Conservation (phyloP, 2,888 invertebrate species). For the Trachelus stipa region DNA sequence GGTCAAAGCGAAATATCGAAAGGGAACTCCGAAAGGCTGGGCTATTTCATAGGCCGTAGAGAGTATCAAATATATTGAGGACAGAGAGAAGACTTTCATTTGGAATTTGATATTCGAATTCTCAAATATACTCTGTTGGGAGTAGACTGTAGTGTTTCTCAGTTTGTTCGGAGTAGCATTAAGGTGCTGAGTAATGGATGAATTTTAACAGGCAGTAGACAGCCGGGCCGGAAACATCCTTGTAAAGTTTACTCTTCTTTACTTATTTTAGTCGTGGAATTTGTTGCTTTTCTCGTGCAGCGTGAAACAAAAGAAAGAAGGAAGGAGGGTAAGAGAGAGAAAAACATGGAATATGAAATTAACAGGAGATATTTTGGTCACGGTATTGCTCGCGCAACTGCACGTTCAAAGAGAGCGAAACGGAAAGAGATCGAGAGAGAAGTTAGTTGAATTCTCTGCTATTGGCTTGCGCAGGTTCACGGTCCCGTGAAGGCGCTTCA, state of each 20-base stretch:
- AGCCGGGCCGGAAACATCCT: not conserved
- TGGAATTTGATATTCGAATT: not conserved
- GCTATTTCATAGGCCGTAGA: not conserved
- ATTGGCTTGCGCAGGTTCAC: constrained; percentile 16
- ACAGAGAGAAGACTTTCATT: not conserved
- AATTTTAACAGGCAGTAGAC: not conserved
- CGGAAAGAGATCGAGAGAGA: constrained; percentile 18
- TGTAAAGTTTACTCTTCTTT: not conserved
- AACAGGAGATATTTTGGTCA: not conserved
- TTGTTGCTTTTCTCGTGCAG: not conserved
- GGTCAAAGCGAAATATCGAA: constrained; percentile 8
- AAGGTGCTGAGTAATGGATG: not conserved
- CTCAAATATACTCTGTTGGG: not conserved
- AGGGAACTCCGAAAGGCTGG: not conserved
- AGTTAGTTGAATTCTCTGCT: constrained; percentile 18
- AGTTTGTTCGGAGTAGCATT: not conserved
- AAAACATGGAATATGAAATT: not conserved
- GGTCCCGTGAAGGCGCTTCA: constrained; percentile 17
- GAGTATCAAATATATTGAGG: not conserved
- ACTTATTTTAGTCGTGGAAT: not conserved
- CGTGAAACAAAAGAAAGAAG: not conserved
- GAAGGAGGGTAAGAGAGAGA: not conserved
- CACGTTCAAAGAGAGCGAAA: constrained; percentile 30
- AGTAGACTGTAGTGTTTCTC: not conserved
- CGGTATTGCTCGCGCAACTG: constrained; percentile 13